Base-by-base conservation (phyloP, 2,888 invertebrate genomes). In the Caenorhabditis sp. region DNA sequence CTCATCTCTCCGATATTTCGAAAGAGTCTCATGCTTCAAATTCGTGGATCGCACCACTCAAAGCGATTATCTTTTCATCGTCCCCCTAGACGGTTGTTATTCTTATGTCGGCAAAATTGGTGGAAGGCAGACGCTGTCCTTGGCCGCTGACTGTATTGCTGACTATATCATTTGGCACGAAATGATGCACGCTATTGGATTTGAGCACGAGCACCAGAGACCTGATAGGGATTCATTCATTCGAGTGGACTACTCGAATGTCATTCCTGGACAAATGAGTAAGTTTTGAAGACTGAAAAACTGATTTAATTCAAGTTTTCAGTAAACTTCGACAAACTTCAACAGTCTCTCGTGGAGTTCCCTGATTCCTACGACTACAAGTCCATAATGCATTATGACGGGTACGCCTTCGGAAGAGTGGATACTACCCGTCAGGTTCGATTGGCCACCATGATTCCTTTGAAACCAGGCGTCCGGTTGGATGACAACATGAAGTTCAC, bases 321-420 rank as follows among this genome's bases (percentile, higher is more conserved):
- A 88, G 88, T 84, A 14, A 89, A 89, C 74, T 89, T 89, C 72
- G 88, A 89, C 68, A 89, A 89, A 74, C 70, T 89, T 1, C 64
- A 75, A 24, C 66, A 79, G 7, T 41, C 75, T 10, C 77, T 80
- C 0, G 87, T 89, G 6, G 88, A 89, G n/a, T 84, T 72, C 61
- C 86, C 85, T 0, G 88, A 88, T 28, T 64, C 47, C 10, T 89
- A 89, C 56, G 89, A 88, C 38, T 88, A 86, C 72, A 72, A 87
- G 63, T 90, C 90, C 8, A 86, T 90, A 14, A 90, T 90, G 90
- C 90, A 90, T 72, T 90, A 90, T 64, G 90, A 90, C 64, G 86
- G 88, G 12, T 87, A 85, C 47, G 90, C 90, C 14, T 90, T 90
- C 59, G 90, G 90, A 24, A 86, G 72, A 64, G 68, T 85, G 5